Percentiles rank a stretch among this genome's conserved stretches.
Conservation (phyloP, 2,113 vertebrate genomes). For the Leuciscus idus region DNA sequence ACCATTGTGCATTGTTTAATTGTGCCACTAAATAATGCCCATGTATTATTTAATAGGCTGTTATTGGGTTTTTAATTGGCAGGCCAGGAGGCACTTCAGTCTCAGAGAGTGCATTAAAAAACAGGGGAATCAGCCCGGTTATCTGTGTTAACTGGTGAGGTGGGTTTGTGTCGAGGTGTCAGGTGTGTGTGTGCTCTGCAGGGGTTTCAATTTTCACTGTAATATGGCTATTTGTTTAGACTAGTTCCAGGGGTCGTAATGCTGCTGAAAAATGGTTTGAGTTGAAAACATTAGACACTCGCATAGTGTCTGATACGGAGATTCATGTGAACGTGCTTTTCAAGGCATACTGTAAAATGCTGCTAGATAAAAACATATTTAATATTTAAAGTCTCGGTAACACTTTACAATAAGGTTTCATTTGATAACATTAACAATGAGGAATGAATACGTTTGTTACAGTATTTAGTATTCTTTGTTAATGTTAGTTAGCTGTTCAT, state of each 20-base stretch:
- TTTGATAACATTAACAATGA: no score
- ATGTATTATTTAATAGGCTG: constrained; percentile 62
- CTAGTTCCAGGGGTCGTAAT: constrained; percentile 5
- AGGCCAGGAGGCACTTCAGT: constrained; percentile 44
- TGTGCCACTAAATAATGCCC: constrained; percentile 62
- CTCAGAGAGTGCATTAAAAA: constrained; percentile 53
- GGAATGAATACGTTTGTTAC: no score
- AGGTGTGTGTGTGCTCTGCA: constrained; percentile 20
- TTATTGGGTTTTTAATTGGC: constrained; percentile 61
- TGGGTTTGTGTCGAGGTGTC: constrained; percentile 23
- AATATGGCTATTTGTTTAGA: constrained; percentile 36
- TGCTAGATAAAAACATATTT: neutral
- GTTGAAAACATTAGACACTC: neutral
- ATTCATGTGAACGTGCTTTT: neutral
- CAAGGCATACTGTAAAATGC: neutral
- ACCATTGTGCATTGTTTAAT: constrained; percentile 53
- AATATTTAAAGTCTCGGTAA: neutral
- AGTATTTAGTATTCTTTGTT: no score
- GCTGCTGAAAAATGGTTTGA: neutral
- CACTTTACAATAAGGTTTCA: no score
- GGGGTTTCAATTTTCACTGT: constrained; percentile 15
- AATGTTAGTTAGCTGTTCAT: no score
- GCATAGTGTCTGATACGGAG: neutral
- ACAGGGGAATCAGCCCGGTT: constrained; percentile 37
- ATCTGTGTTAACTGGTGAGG: constrained; percentile 42